These are phyloP conservation scores for Drosophila anceps DNA, from an alignment of 2,888 invertebrate species.

Conservation along the genomic window DNA sequence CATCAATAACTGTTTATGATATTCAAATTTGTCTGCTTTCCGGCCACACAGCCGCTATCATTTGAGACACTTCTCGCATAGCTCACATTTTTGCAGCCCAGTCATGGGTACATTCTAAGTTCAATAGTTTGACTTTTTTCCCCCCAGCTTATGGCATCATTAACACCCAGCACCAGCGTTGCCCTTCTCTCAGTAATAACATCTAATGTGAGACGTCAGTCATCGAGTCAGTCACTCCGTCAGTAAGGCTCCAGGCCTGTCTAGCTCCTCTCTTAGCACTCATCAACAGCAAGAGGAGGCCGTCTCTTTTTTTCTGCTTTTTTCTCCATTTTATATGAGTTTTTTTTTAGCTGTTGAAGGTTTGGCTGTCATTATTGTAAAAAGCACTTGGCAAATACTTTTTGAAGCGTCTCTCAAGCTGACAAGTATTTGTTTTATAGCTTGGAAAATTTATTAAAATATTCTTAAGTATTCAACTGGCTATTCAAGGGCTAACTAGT, in stretches of 20 bases:
- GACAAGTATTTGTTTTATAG: slow-evolving; percentile 60
- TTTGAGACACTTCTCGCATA: slow-evolving; percentile 1
- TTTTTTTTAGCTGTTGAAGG: slow-evolving; percentile 9
- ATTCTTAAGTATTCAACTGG: slow-evolving; percentile 32
- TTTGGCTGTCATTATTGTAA: slow-evolving; percentile 66
- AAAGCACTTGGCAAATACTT: slow-evolving; percentile 78
- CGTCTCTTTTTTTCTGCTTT: neutral
- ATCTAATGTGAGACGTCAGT: slow-evolving; percentile 61
- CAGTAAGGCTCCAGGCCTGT: slow-evolving; percentile 33
- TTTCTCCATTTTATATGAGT: slow-evolving; percentile 57
- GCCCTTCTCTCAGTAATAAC: slow-evolving; percentile 37
- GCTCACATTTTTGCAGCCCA: slow-evolving; percentile 21
- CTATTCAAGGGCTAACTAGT: neutral
- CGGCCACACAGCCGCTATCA: neutral
- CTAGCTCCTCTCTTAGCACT: slow-evolving; percentile 42
- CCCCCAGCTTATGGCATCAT: slow-evolving; percentile 55
- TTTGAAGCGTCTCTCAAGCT: slow-evolving; percentile 62
- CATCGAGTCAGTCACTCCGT: slow-evolving; percentile 18
- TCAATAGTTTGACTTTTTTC: slow-evolving; percentile 67
- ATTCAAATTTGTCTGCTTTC: slow-evolving; percentile 19
- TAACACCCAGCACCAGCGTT: slow-evolving; percentile 37
- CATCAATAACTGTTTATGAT: slow-evolving; percentile 29
- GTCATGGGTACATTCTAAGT: slow-evolving; percentile 51
- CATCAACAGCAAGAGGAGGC: slow-evolving; percentile 44
- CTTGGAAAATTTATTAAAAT: slow-evolving; percentile 71